Conservation (phyloP, 2,888 invertebrate genomes). For the Blastobasis lacticolella region DNA sequence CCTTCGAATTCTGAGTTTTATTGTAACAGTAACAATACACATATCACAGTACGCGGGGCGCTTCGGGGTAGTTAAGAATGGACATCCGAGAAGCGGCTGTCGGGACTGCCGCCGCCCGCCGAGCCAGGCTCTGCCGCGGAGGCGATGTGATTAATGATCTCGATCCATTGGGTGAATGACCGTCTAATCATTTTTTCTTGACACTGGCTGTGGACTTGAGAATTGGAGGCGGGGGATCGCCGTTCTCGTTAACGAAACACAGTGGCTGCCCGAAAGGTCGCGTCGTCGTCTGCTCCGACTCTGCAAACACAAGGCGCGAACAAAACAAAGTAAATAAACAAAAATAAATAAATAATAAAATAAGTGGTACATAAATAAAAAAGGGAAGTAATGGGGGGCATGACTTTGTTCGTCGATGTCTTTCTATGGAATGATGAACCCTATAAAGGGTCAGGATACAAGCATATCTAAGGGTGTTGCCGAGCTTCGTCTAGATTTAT, state of each 20-base stretch:
- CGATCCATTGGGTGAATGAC: constrained; percentile 30
- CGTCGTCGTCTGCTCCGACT: constrained; percentile 74
- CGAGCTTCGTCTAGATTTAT: constrained; percentile 46
- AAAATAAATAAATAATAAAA: constrained; percentile 41
- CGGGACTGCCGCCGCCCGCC: constrained; percentile 9
- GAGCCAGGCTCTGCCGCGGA: constrained; percentile 26
- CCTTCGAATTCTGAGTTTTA: constrained; percentile 57
- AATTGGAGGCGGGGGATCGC: constrained; percentile 69
- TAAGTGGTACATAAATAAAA: constrained; percentile 9
- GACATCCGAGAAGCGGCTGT: constrained; percentile 50
- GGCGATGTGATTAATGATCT: constrained; percentile 40
- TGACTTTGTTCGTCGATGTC: constrained; percentile 23
- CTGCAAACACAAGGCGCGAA: constrained; percentile 61
- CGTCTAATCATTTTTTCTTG: constrained; percentile 63
- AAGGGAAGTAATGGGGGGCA: constrained; percentile 12
- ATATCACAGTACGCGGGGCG: constrained; percentile 75
- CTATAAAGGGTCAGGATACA: constrained; percentile 27
- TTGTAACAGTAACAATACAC: constrained; percentile 70
- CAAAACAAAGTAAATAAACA: constrained; percentile 57
- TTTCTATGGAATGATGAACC: constrained; percentile 34
- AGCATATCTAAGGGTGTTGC: too few relatives aligned
- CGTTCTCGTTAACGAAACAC: constrained; percentile 77
- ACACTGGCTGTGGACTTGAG: constrained; percentile 69
- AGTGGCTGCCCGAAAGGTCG: constrained; percentile 88
- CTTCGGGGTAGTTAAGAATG: constrained; percentile 57